Conservation (phyloP, 2,797 vertebrate genomes). For the Remorina albescens region DNA sequence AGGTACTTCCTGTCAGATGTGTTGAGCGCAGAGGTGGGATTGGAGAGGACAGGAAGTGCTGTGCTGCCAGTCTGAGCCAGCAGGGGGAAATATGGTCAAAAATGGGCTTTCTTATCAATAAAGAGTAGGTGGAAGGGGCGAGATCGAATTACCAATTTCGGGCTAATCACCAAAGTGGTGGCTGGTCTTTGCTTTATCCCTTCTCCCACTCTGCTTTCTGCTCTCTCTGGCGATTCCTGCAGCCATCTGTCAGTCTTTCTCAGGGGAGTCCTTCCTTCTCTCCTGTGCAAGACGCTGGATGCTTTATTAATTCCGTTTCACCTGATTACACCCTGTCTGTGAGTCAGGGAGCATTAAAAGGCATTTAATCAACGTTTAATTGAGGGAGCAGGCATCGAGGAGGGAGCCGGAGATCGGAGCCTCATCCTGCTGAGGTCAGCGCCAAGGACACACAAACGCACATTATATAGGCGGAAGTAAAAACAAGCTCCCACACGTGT, state of each 20-base stretch:
- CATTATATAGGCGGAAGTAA: not conserved
- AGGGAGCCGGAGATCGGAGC: constrained; percentile 44
- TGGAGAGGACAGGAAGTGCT: constrained; percentile 70
- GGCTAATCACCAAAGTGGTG: constrained; percentile 81
- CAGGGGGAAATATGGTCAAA: constrained; percentile 66
- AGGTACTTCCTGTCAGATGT: constrained; percentile 64
- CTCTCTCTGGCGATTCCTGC: constrained; percentile 62
- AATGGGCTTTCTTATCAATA: constrained; percentile 78
- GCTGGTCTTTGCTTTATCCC: constrained; percentile 70
- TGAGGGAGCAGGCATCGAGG: constrained; percentile 54
- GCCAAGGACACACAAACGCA: constrained; percentile 44
- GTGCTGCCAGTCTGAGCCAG: constrained; percentile 41
- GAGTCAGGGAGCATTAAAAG: constrained; percentile 80
- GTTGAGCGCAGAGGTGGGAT: constrained; percentile 20
- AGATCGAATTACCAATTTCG: constrained; percentile 85
- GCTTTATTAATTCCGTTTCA: constrained; percentile 85
- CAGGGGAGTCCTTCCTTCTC: constrained; percentile 69
- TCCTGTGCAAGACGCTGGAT: constrained; percentile 67
- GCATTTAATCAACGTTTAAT: constrained; percentile 85
- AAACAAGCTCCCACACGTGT: not conserved
- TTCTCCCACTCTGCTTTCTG: constrained; percentile 60
- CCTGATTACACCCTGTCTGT: constrained; percentile 81
- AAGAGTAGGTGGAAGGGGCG: constrained; percentile 79
- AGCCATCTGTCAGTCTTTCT: constrained; percentile 80
- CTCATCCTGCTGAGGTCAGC: constrained; percentile 58